phyloP scores from a whole-genome alignment of 2,888 invertebrate species.

The Stegophylla sp. region DNA sequence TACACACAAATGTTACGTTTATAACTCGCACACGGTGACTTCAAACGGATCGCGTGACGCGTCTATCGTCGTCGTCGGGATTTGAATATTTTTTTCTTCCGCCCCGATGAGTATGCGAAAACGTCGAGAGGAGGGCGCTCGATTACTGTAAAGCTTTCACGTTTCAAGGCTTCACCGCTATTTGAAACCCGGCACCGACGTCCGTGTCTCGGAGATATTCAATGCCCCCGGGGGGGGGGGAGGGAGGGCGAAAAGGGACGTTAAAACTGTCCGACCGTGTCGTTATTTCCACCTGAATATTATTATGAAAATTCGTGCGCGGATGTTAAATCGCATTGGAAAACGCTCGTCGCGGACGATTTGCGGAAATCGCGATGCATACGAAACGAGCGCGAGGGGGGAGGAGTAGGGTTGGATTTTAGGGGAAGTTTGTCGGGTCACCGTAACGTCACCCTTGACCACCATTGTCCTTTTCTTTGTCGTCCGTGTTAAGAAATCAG shows the following conservation, averaged over 20 bases:
- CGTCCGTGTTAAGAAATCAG: too few relatives aligned
- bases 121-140: not conserved
- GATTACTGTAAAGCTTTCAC: slow-evolving; percentile 18
- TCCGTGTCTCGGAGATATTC: slow-evolving; percentile 36
- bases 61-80: not conserved
- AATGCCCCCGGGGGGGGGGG: slow-evolving; percentile 20
- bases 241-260: not conserved
- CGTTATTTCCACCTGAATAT: slow-evolving; percentile 31
- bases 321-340: slow-evolving; percentile 6
- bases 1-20: not conserved
- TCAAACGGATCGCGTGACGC: not conserved
- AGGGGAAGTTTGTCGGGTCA: too few relatives aligned
- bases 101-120: slow-evolving; percentile 21
- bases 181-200: slow-evolving; percentile 37
- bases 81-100: not conserved
- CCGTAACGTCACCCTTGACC: too few relatives aligned
- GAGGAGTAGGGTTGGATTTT: too few relatives aligned
- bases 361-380: too few relatives aligned
- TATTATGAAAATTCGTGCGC: slow-evolving; percentile 16
- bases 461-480: too few relatives aligned
- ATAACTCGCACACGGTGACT: not conserved
- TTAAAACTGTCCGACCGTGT: slow-evolving; percentile 31
- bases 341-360: too few relatives aligned
- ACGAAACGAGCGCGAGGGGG: not conserved
- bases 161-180: slow-evolving; percentile 34